phyloP scores from a whole-genome alignment of 2,888 invertebrate genomes.

The Didymodactylos carnosus region DNA sequence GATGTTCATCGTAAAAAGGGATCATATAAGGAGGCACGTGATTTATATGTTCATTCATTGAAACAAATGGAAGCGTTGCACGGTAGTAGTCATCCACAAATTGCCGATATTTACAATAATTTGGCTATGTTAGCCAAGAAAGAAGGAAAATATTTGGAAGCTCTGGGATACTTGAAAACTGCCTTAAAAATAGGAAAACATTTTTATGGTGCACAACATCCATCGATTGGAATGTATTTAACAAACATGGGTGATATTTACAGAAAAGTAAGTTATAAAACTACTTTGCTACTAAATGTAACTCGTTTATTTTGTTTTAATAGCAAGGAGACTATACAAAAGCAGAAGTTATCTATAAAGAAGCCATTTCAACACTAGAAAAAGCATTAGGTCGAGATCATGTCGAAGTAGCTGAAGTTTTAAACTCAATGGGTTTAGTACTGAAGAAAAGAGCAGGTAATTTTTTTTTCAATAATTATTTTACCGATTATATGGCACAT shows the following conservation, averaged over 20 bases:
- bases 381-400: neutral
- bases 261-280: neutral
- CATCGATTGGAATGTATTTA: neutral
- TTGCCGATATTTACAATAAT: neutral
- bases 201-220: neutral
- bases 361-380: neutral
- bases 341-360: neutral
- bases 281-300: too few relatives aligned
- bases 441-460: neutral
- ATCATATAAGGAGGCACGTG: neutral
- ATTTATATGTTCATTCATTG: neutral
- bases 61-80: neutral
- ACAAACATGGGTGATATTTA: neutral
- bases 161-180: neutral
- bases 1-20: neutral
- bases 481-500: too few relatives aligned
- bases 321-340: neutral
- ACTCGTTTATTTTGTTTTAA: neutral
- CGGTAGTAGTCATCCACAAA: neutral
- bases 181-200: neutral
- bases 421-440: neutral
- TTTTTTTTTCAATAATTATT: too few relatives aligned
- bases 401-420: neutral
- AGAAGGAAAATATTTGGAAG: neutral
- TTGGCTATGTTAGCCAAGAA: neutral